A percentile compares a stretch with the other conserved stretches of the same genome.
phyloP scores from a whole-genome alignment of 1,140 invertebrate genomes.

The Pseudomyrmex dendroicus region DNA sequence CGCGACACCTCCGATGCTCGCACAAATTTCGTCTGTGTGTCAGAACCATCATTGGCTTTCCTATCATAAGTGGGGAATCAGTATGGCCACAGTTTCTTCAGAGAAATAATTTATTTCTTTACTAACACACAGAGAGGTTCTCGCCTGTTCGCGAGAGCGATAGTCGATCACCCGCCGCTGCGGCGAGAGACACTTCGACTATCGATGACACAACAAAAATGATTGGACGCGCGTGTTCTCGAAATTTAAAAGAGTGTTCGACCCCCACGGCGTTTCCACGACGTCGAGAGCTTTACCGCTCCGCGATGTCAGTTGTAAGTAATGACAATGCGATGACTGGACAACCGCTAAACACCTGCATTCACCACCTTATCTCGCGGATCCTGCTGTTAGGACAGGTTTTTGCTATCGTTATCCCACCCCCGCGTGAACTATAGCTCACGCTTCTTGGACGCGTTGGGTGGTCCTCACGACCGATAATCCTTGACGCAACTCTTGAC shows the following conservation, averaged over 20 bases:
- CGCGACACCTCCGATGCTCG: slow-evolving; percentile 28
- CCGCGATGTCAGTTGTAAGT: slow-evolving; percentile 77
- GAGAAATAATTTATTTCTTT: slow-evolving; percentile 25
- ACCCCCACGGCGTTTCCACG: slow-evolving; percentile 56
- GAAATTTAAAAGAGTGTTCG: slow-evolving; percentile 65
- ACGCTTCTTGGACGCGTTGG: slow-evolving; percentile 69
- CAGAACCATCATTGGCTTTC: not conserved
- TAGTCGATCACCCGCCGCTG: not conserved
- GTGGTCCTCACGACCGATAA: slow-evolving; percentile 73
- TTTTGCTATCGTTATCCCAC: slow-evolving; percentile 75
- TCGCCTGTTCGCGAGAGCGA: not conserved
- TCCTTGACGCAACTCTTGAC: slow-evolving; percentile 71
- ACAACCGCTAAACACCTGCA: slow-evolving; percentile 81
- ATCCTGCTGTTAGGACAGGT: slow-evolving; percentile 78
- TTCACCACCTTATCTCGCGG: slow-evolving; percentile 80
- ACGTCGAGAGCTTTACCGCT: slow-evolving; percentile 50
- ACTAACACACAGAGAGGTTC: not conserved
- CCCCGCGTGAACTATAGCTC: slow-evolving; percentile 43
- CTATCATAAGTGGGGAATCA: too few relatives aligned
- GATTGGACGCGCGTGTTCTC: slow-evolving; percentile 33
- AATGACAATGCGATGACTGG: slow-evolving; percentile 84
- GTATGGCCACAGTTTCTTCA: too few relatives aligned
- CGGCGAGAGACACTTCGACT: slow-evolving; percentile 41
- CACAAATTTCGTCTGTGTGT: slow-evolving; percentile 1
- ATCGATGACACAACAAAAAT: slow-evolving; percentile 51